Evolutionary conservation across 2,797 vertebrate species (phyloP), one percentile per base, ranked within the genome.

Genomic region (Alectoris magna): DNA sequence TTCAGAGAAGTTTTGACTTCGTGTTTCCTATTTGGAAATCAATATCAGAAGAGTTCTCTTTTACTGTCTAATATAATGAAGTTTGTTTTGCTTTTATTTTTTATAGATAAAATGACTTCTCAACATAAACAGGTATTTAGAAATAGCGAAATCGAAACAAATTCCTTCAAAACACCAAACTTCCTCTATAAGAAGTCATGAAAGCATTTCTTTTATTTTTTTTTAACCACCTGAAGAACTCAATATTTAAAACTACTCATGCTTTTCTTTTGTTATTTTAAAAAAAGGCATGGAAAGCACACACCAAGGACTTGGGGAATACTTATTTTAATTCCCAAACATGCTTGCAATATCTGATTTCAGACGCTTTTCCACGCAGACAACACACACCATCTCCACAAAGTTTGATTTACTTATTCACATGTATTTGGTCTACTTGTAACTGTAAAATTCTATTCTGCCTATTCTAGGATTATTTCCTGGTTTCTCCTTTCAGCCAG

Each of bases 251-350:
- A 44, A 39, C 15, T 71, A 60, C 27, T 29, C 14, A 16, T 16
- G 27, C 15, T 29, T 53, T 29, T 17, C 51, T 53, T 15, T 29
- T 29, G 27, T 53, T 53, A 10, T 22, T 24, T 87, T 59, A 66
- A 17, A 34, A 34, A 46, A 71, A 2, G 1, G 5, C 1, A 39
- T 5, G 11, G 3, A 3, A 67, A 48, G 21, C 29, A 56, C 24
- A 4, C 0, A 1, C 6, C 19, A 55, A 49, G 3, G 67, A 43
- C 46, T 70, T 26, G 9, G 18, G 14, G 68, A 89, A 49, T 58
- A 60, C 8, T 3, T 27, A 39, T 41, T 66, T 72, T 69, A 64
- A 3, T 8, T 73, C 46, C 29, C 36, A 68, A 38, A 69, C 6
- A 36, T n/a, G 80, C 16, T 31, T 81, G 9, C 31, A 70, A 29